Percentiles rank a stretch among this genome's conserved stretches.
These are phyloP conservation scores for Limnothrissa miodon DNA, from an alignment of 2,113 vertebrate species.

Conservation along the genomic window DNA sequence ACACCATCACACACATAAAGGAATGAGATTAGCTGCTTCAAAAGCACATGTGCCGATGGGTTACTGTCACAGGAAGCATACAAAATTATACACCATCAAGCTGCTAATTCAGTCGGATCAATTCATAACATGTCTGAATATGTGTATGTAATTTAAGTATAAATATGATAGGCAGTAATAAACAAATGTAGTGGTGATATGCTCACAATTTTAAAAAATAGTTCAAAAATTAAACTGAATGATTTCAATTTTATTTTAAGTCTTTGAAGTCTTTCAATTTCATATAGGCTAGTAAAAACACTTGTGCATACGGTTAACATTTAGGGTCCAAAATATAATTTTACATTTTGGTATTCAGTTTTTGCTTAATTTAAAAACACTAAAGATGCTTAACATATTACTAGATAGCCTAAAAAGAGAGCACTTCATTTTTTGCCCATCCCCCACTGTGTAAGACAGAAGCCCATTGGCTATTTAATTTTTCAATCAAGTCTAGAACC, in stretches of 20 bases:
- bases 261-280: background rate
- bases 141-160: background rate
- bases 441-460: background rate
- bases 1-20: background rate
- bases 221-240: background rate
- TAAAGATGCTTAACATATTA: background rate
- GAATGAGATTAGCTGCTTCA: background rate
- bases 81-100: background rate
- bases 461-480: background rate
- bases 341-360: background rate
- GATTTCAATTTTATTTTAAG: no score
- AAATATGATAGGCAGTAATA: background rate
- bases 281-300: background rate
- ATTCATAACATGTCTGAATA: background rate
- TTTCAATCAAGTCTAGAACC: background rate
- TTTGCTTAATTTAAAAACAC: background rate
- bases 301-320: no score
- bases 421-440: background rate
- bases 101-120: background rate
- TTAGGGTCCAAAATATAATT: background rate
- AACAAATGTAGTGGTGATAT: background rate
- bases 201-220: background rate
- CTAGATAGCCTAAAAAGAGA: background rate
- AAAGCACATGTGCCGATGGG: background rate
- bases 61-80: background rate